phyloP scores from a whole-genome alignment of 2,888 invertebrate species.

The Drosophila buzzatii region DNA sequence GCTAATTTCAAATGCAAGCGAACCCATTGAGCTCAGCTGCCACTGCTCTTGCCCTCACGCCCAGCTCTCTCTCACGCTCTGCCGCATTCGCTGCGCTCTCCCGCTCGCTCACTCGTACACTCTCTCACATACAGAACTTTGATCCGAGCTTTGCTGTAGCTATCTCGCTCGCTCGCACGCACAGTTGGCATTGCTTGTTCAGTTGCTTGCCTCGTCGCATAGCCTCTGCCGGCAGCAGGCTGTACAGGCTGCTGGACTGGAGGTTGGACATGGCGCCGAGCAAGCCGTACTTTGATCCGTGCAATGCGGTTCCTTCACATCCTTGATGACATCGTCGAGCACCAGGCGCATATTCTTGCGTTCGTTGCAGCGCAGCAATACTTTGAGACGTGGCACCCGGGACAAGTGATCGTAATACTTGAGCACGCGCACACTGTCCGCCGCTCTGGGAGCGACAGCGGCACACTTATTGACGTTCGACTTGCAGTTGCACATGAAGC shows the following conservation, averaged over 20 bases:
- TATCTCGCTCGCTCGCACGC: not conserved
- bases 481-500: slow-evolving; percentile 58
- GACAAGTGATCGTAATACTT: slow-evolving; percentile 72
- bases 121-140: not conserved
- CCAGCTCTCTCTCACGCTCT: no score
- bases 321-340: slow-evolving; percentile 53
- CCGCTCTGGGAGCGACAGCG: slow-evolving; percentile 7
- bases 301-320: slow-evolving; percentile 33
- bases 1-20: slow-evolving; percentile 32
- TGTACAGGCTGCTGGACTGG: slow-evolving; percentile 15
- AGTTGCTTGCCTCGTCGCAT: not conserved
- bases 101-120: not conserved
- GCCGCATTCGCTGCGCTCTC: not conserved
- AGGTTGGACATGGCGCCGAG: slow-evolving; percentile 18
- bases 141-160: not conserved
- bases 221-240: not conserved
- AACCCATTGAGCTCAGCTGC: not conserved
- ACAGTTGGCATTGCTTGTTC: not conserved
- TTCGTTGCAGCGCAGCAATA: slow-evolving; percentile 55
- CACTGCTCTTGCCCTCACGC: not conserved
- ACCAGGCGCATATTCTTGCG: slow-evolving; percentile 43
- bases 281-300: slow-evolving; percentile 38
- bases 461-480: slow-evolving; percentile 25
- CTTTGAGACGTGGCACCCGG: slow-evolving; percentile 63
- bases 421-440: slow-evolving; percentile 34